A percentile compares a stretch with the other conserved stretches of the same genome.
Evolutionary conservation across 2,113 vertebrate species (phyloP).

Genomic region (Sterna hirundo): DNA sequence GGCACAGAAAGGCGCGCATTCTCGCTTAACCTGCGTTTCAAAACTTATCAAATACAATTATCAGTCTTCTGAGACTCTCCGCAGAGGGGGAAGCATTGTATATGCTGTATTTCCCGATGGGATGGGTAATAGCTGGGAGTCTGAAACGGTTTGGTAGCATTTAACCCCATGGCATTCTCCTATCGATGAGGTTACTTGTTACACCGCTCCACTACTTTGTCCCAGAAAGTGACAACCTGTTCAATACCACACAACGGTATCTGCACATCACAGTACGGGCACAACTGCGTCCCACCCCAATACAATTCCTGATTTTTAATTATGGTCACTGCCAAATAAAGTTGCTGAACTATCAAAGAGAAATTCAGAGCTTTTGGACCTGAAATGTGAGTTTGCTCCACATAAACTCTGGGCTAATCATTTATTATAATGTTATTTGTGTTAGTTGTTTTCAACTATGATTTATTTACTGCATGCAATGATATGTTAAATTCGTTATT

Average conservation of each 20-base stretch:
- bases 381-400: neutral
- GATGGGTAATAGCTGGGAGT: neutral
- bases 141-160: neutral
- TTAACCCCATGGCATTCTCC: neutral
- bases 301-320: neutral
- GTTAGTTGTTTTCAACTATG: neutral
- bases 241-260: rapidly evolving
- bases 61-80: neutral
- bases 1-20: neutral
- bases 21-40: neutral
- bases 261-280: rapidly evolving
- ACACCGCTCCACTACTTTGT: neutral
- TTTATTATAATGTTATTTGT: neutral
- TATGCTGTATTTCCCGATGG: neutral
- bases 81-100: neutral
- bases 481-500: neutral
- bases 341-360: neutral
- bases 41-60: neutral
- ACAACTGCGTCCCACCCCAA: rapidly evolving
- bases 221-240: neutral
- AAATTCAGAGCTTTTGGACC: neutral
- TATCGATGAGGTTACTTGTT: neutral
- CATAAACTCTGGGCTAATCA: neutral
- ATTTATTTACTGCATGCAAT: neutral
- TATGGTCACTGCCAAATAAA: neutral